A percentile compares a stretch with the other conserved stretches of the same genome.
Evolutionary conservation across 2,113 vertebrate species (phyloP).

Genomic region (Cavia aperea): DNA sequence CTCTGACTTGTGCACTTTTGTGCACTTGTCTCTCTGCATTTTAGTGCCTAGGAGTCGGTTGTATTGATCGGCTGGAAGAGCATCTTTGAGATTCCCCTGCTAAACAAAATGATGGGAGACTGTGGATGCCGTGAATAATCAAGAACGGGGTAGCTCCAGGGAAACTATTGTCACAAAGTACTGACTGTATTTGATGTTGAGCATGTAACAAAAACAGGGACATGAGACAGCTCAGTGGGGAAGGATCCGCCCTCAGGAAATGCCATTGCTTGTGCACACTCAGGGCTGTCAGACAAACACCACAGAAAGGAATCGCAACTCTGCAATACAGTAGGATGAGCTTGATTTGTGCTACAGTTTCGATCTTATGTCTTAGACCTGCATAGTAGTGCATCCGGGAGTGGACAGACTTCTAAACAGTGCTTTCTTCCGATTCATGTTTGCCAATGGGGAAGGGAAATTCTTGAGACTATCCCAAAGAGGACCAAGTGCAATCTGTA

Average conservation of each 20-base stretch:
- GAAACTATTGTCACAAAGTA: neutral
- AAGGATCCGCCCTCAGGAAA: neutral
- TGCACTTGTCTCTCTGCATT: no score
- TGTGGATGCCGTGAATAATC: neutral
- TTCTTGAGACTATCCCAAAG: no score
- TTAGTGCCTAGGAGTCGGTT: neutral
- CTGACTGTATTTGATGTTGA: neutral
- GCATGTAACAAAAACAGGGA: neutral
- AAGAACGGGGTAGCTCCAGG: neutral
- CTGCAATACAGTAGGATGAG: neutral
- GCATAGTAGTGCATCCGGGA: fast-evolving
- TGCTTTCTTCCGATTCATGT: neutral
- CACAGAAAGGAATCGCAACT: fast-evolving
- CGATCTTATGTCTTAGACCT: fast-evolving
- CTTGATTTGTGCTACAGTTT: neutral
- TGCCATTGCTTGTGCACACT: neutral
- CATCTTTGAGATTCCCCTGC: neutral
- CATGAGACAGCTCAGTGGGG: fast-evolving
- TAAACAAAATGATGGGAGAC: neutral
- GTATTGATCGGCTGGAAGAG: neutral
- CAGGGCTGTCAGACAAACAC: fast-evolving
- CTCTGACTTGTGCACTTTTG: neutral
- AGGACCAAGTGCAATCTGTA: neutral
- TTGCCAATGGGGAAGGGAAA: neutral
- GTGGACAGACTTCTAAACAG: fast-evolving